phyloP scores from a whole-genome alignment of 2,888 invertebrate species.

The Sialis lutaria region DNA sequence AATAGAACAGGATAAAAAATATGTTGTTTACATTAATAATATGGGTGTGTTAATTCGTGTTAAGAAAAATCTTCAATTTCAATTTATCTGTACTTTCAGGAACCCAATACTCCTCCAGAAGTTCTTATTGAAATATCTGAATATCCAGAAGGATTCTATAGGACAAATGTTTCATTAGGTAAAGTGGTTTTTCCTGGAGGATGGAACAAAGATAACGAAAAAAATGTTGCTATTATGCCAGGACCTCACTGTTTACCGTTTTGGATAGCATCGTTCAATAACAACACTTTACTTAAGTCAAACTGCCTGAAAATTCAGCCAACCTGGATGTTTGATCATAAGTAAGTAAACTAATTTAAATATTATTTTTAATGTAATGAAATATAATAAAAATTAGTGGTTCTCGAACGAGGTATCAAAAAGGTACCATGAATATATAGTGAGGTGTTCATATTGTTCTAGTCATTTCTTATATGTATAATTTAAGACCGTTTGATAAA shows the following conservation, averaged over 20 bases:
- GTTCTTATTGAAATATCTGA: constrained; percentile 16
- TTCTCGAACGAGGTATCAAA: not conserved
- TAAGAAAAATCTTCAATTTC: not conserved
- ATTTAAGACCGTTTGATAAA: not conserved
- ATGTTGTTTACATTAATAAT: too few relatives aligned
- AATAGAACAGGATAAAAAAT: too few relatives aligned
- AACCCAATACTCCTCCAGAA: constrained; percentile 14
- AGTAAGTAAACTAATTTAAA: not conserved
- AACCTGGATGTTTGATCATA: constrained; percentile 62
- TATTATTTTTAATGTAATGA: too few relatives aligned
- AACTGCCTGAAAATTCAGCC: constrained; percentile 67
- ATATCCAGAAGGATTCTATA: constrained; percentile 20
- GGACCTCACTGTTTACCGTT: constrained; percentile 48
- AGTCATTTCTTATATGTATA: not conserved
- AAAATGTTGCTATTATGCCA: constrained; percentile 14
- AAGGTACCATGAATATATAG: too few relatives aligned
- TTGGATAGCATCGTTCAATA: constrained; percentile 49
- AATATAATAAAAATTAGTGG: not conserved
- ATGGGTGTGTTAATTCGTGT: too few relatives aligned
- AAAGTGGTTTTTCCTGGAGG: constrained; percentile 20
- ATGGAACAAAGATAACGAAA: constrained; percentile 13
- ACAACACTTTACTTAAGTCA: constrained; percentile 36
- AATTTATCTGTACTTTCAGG: not conserved
- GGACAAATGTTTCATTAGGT: constrained; percentile 23
- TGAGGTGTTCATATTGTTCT: not conserved